Percentiles rank a stretch among this genome's conserved stretches.
These are phyloP conservation scores for Drosophila subquinaria DNA, from an alignment of 2,888 invertebrate species.

Conservation along the genomic window DNA sequence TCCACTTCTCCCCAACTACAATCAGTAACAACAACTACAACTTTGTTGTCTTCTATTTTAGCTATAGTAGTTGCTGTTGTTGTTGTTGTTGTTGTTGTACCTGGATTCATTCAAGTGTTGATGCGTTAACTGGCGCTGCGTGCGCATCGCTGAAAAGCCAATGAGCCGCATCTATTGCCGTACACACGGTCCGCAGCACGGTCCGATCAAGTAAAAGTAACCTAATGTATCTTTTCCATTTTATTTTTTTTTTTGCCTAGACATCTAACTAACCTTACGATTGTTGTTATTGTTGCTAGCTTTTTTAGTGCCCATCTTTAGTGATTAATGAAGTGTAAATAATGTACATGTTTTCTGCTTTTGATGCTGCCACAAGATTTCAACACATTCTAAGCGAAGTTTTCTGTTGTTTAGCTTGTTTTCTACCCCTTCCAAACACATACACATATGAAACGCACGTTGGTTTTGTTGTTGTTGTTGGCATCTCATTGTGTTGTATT, in stretches of 20 bases:
- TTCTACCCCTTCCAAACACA: constrained; percentile 5
- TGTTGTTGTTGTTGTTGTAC: constrained; percentile 25
- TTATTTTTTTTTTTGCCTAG: constrained; percentile 15
- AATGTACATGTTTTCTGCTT: constrained; percentile 71
- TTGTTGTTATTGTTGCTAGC: constrained; percentile 16
- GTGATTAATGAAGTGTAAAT: constrained; percentile 82
- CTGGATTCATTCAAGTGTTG: constrained; percentile 72
- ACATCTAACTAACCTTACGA: constrained; percentile 42
- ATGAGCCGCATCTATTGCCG: constrained; percentile 69
- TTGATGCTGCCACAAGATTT: constrained; percentile 60
- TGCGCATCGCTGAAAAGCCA: constrained; percentile 78
- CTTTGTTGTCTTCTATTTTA: constrained; percentile 46
- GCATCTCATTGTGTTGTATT: constrained; percentile 45
- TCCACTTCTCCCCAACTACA: background rate
- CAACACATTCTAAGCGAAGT: constrained; percentile 71
- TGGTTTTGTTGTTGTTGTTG: constrained; percentile 25
- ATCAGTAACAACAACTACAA: constrained; percentile 44
- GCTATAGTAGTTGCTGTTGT: constrained; percentile 24
- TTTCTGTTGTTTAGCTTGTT: constrained; percentile 24
- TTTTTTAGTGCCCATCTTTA: constrained; percentile 63
- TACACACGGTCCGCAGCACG: constrained; percentile 8
- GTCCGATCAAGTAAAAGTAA: constrained; percentile 70
- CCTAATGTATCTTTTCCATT: constrained; percentile 53
- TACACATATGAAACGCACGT: constrained; percentile 24
- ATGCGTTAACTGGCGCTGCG: constrained; percentile 81